phyloP scores from a whole-genome alignment of 2,888 invertebrate genomes.

The Ectropis crepuscularia region DNA sequence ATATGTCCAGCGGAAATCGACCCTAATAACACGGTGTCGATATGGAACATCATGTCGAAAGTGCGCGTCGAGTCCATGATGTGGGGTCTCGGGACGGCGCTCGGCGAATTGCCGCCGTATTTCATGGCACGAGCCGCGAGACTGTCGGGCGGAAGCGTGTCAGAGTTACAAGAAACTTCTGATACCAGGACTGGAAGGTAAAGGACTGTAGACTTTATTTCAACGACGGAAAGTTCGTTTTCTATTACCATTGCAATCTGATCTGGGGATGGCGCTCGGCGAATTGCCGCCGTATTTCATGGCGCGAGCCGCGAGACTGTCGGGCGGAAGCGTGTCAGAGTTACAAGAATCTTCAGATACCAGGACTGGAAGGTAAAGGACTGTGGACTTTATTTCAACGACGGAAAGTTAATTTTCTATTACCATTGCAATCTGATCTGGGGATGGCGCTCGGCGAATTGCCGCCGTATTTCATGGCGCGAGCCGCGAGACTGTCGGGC shows the following conservation, averaged over 20 bases:
- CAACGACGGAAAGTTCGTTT: not conserved
- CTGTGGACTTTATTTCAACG: not conserved
- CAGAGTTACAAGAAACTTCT: slow-evolving; percentile 61
- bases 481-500: slow-evolving; percentile 91
- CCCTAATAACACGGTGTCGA: slow-evolving; percentile 87
- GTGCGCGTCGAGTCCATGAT: slow-evolving; percentile 97
- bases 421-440: slow-evolving; percentile 88
- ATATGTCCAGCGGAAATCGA: slow-evolving; percentile 93
- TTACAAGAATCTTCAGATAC: slow-evolving; percentile 62
- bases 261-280: slow-evolving; percentile 99
- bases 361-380: slow-evolving; percentile 58
- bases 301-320: slow-evolving; percentile 96
- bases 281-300: slow-evolving; percentile 99
- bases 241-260: slow-evolving; percentile 63
- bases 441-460: slow-evolving; percentile 99
- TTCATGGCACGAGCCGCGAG: slow-evolving; percentile 99
- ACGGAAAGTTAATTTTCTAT: not conserved
- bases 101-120: slow-evolving; percentile 99
- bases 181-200: slow-evolving; percentile 67
- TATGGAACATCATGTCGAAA: slow-evolving; percentile 98
- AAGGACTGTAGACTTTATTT: slow-evolving; percentile 6
- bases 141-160: slow-evolving; percentile 81
- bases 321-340: slow-evolving; percentile 71
- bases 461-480: slow-evolving; percentile 99
- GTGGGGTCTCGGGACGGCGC: slow-evolving; percentile 98